A percentile compares a stretch with the other conserved stretches of the same genome.
These are phyloP conservation scores for Columba janthina DNA, from an alignment of 2,113 vertebrate genomes.

Conservation along the genomic window DNA sequence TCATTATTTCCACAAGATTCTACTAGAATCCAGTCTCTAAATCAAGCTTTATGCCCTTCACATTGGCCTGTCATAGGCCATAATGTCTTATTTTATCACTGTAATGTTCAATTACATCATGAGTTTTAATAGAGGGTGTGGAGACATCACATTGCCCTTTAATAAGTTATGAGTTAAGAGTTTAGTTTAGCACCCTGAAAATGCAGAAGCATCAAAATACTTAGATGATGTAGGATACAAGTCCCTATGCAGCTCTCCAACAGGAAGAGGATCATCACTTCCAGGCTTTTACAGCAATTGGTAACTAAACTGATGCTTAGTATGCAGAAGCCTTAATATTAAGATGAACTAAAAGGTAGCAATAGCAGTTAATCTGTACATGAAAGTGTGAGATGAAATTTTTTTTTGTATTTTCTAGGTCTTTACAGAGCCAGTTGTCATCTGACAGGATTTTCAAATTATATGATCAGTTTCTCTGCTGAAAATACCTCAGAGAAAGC, in stretches of 20 bases:
- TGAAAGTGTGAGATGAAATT: neutral
- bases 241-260: neutral
- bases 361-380: neutral
- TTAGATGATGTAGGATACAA: neutral
- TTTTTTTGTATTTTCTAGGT: neutral
- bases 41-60: neutral
- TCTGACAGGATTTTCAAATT: neutral
- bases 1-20: neutral
- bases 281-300: neutral
- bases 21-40: neutral
- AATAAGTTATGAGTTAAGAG: neutral
- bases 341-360: neutral
- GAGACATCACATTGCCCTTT: neutral
- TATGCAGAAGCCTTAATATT: neutral
- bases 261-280: neutral
- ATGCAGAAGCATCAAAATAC: neutral
- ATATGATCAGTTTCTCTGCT: neutral
- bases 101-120: neutral
- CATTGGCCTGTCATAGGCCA: neutral
- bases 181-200: constrained; percentile 5
- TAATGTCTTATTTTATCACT: neutral
- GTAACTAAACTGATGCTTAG: neutral
- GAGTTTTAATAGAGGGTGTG: neutral
- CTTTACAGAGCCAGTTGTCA: neutral
- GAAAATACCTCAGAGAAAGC: neutral